A percentile compares a stretch with the other conserved stretches of the same genome.
phyloP scores from a whole-genome alignment of 2,888 invertebrate species.

The Notodonta dromedarius region DNA sequence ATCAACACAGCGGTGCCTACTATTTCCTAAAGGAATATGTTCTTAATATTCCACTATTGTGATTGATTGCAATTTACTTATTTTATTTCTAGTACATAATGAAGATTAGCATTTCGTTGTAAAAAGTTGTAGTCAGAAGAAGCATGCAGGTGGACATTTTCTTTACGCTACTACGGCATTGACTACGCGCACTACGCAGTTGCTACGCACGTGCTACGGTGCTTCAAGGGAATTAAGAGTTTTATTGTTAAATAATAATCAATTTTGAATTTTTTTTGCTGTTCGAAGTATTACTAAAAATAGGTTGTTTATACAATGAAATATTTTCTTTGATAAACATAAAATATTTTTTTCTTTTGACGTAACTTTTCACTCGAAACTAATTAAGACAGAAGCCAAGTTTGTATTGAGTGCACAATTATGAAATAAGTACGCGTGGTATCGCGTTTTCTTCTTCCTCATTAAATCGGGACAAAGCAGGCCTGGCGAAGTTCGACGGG shows the following conservation, averaged over 20 bases:
- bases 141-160: no score
- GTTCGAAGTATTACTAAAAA: slow-evolving; percentile 10
- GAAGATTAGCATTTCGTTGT: no score
- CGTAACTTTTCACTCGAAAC: slow-evolving; percentile 58
- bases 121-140: no score
- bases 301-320: slow-evolving; percentile 20
- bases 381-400: slow-evolving; percentile 66
- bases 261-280: no score
- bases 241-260: no score
- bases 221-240: neutral
- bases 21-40: no score
- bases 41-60: no score
- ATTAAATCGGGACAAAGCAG: slow-evolving; percentile 77
- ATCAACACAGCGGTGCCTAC: no score
- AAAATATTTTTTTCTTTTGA: slow-evolving; percentile 41
- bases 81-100: no score
- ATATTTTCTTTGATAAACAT: slow-evolving; percentile 38
- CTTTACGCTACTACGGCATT: neutral
- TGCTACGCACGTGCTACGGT: slow-evolving; percentile 34
- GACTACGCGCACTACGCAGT: slow-evolving; percentile 29
- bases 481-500: slow-evolving; percentile 72
- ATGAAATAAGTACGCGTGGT: slow-evolving; percentile 57
- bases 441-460: slow-evolving; percentile 71
- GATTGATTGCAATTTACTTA: no score
- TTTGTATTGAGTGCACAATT: slow-evolving; percentile 72